These are phyloP conservation scores for Mya arenaria DNA, from an alignment of 1,140 invertebrate genomes.

Conservation along the genomic window DNA sequence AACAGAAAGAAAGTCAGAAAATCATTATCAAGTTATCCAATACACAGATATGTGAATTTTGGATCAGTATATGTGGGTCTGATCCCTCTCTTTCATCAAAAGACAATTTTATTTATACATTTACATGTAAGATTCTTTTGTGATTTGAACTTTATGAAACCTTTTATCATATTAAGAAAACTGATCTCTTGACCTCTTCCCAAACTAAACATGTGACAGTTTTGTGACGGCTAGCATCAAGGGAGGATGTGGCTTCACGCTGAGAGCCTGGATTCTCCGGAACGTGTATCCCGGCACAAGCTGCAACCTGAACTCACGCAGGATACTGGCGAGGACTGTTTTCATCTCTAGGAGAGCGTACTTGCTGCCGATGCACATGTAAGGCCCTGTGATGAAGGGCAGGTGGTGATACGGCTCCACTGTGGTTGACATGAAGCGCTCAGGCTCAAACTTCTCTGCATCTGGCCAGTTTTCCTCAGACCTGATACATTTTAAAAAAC, in stretches of 20 bases:
- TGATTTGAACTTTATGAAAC: too few species aligned
- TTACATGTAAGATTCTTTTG: too few species aligned
- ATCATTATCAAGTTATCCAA: too few species aligned
- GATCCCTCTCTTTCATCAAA: too few species aligned
- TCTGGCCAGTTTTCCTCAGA: slow-evolving; percentile 67
- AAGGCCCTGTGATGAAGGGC: slow-evolving; percentile 68
- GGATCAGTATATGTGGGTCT: too few species aligned
- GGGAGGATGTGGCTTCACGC: slow-evolving; percentile 57
- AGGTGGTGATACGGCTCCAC: slow-evolving; percentile 61
- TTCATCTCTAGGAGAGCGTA: slow-evolving; percentile 72
- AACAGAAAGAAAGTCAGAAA: too few species aligned
- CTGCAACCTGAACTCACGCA: slow-evolving; percentile 60
- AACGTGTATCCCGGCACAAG: slow-evolving; percentile 59
- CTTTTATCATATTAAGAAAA: too few species aligned
- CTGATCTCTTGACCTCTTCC: too few species aligned
- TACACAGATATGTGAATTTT: too few species aligned
- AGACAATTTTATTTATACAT: too few species aligned
- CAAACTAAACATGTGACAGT: too few species aligned
- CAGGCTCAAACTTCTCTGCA: slow-evolving; percentile 64
- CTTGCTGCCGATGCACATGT: slow-evolving; percentile 69
- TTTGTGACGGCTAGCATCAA: slow-evolving; percentile 31
- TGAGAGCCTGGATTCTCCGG: slow-evolving; percentile 44
- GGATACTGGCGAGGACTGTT: slow-evolving; percentile 61
- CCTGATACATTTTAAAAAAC: too few species aligned
- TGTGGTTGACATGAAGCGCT: slow-evolving; percentile 64